Conservation (phyloP, 2,888 invertebrate genomes). For the Anarsia innoxiella region DNA sequence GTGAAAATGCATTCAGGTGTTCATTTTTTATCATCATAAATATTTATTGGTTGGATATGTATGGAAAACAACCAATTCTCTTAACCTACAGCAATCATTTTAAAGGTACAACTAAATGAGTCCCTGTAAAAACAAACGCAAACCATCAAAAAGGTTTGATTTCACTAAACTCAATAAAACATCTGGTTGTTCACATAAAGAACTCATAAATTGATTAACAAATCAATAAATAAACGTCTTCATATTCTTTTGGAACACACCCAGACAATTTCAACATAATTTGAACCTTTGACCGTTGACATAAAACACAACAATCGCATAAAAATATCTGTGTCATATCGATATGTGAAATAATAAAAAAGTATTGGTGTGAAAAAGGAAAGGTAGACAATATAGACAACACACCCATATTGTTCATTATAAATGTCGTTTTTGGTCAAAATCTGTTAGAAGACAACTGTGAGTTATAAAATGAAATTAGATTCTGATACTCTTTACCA, state of each 20-base stretch:
- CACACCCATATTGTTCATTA: neutral
- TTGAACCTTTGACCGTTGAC: neutral
- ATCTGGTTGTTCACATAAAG: slow-evolving; percentile 30
- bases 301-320: too few species aligned
- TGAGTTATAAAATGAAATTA: too few species aligned
- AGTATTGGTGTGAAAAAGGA: slow-evolving; percentile 57
- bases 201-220: slow-evolving; percentile 63
- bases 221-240: slow-evolving; percentile 55
- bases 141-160: slow-evolving; percentile 24
- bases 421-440: neutral
- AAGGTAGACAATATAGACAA: slow-evolving; percentile 25
- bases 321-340: slow-evolving; percentile 19
- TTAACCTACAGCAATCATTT: too few species aligned
- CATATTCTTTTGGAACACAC: slow-evolving; percentile 13
- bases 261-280: slow-evolving; percentile 6
- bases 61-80: too few species aligned
- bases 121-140: neutral
- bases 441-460: slow-evolving; percentile 1
- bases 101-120: too few species aligned
- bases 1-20: too few species aligned
- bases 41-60: too few species aligned
- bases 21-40: too few species aligned
- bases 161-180: slow-evolving; percentile 46
- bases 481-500: too few species aligned
- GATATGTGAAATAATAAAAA: slow-evolving; percentile 29